Conservation (phyloP, 2,797 vertebrate species). For the Balearica regulorum region DNA sequence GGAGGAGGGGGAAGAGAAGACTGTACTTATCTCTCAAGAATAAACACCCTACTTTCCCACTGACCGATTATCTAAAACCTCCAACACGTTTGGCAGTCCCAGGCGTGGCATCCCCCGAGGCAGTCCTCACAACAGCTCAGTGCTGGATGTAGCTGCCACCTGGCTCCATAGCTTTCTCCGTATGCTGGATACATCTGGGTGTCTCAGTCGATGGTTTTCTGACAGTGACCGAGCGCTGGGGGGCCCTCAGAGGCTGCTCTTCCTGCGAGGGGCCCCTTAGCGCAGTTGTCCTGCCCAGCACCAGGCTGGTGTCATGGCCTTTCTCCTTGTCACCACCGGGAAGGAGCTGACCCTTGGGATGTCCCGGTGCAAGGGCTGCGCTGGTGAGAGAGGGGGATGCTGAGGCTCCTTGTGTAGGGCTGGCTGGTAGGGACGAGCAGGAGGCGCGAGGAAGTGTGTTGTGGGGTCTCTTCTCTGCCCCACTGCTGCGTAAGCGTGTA, state of each 20-base stretch:
- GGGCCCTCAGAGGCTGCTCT: not conserved
- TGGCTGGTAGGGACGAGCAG: not conserved
- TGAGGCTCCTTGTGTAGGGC: not conserved
- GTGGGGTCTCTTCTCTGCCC: not conserved
- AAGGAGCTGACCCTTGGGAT: rapidly evolving
- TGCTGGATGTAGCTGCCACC: not conserved
- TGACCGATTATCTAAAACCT: not conserved
- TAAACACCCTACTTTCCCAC: not conserved
- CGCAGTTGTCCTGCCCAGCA: not conserved
- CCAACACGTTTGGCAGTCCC: not conserved
- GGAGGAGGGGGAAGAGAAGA: not conserved
- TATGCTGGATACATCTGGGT: rapidly evolving
- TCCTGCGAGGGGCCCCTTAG: rapidly evolving
- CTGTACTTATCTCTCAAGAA: not conserved
- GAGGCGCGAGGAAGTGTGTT: rapidly evolving
- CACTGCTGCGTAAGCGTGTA: rapidly evolving
- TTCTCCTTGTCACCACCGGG: rapidly evolving
- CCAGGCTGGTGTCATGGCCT: rapidly evolving
- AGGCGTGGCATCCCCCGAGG: rapidly evolving
- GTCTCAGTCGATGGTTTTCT: rapidly evolving
- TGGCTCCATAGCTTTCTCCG: rapidly evolving
- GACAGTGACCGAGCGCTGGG: rapidly evolving
- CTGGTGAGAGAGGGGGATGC: not conserved
- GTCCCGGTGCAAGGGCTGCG: not conserved
- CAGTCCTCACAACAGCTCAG: rapidly evolving